Base-by-base conservation (phyloP, 2,888 invertebrate species). In the Hermaeophaga mercurialis region DNA sequence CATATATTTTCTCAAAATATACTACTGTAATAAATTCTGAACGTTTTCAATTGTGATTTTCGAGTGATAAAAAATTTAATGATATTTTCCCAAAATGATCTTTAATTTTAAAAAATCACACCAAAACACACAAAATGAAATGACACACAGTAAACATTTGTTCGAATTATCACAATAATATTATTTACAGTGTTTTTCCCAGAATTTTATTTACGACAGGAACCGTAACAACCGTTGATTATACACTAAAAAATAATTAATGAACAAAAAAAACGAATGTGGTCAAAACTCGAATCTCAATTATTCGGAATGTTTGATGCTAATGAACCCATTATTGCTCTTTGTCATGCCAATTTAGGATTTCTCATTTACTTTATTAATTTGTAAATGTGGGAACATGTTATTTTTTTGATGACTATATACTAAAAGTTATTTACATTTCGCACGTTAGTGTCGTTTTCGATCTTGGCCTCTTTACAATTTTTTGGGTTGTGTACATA, bases 371-470 rank as follows among this genome's bases (percentile, higher is more conserved):
- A 12, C 28, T 31, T 50, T 41, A 50, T 31, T 52, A 52, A 52
- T 43, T 49, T 54, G 17, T 18, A 33, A 48, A 33, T 48, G 54
- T 47, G 47, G 28, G 52, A 53, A 53, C 52, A 14, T 48, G 55
- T 48, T 55, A 36, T 44, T 53, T 36, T 36, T 39, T 28, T 12
- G n/a, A 8, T 28, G 22, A 17, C 17, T n/a, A 8, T 18, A 31
- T 43, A 43, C 19, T n/a, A n/a, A 12, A 31, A 3, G 15, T 9
- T 54, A 54, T 58, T 58, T 54, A 39, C 49, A 45, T 49, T 58
- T 58, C 58, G 49, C 58, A 58, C 58, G 58, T 54, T 54, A 26
- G 18, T 39, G 26, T 39, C 12, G 34, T 12, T 52, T 43, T 43
- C 19, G 39, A 11, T 11, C 11, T 11, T n/a, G 31, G 2, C 2